Percentiles rank a stretch among this genome's conserved stretches.
Conservation (phyloP, 2,888 invertebrate genomes). For the Ramazzottius varieornatus region DNA sequence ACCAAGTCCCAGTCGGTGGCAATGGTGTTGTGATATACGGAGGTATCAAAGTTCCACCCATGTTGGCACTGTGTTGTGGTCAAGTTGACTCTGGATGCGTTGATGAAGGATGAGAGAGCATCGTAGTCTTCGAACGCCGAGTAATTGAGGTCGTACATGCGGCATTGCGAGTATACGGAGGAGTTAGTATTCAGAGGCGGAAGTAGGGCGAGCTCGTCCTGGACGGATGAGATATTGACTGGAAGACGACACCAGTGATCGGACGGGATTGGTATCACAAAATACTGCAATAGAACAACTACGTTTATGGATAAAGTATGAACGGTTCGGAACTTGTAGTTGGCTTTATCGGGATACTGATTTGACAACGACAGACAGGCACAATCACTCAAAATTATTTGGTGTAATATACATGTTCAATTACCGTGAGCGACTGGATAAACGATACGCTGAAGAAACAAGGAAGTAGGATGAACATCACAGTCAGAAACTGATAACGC, state of each 20-base stretch:
- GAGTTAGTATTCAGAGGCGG: not conserved
- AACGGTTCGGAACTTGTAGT: not conserved
- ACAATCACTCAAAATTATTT: too few species aligned
- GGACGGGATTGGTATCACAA: not conserved
- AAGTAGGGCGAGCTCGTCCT: not conserved
- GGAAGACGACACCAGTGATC: not conserved
- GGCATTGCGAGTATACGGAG: not conserved
- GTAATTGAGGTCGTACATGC: not conserved
- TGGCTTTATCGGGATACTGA: not conserved
- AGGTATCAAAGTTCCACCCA: not conserved
- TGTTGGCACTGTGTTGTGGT: not conserved
- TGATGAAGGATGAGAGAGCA: not conserved
- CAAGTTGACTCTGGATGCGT: not conserved
- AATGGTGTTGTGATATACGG: not conserved
- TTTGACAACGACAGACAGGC: not conserved
- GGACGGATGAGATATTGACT: not conserved
- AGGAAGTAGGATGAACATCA: not conserved
- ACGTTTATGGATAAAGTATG: not conserved
- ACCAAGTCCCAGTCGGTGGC: not conserved
- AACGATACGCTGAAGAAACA: not conserved
- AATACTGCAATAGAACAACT: not conserved
- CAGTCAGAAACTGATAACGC: not conserved
- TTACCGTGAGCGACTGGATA: not conserved
- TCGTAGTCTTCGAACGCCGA: not conserved
- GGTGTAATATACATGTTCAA: not conserved